Conservation (phyloP, 37 sponge, comb jelly and placozoan species). For the Bolinopsis microptera region DNA sequence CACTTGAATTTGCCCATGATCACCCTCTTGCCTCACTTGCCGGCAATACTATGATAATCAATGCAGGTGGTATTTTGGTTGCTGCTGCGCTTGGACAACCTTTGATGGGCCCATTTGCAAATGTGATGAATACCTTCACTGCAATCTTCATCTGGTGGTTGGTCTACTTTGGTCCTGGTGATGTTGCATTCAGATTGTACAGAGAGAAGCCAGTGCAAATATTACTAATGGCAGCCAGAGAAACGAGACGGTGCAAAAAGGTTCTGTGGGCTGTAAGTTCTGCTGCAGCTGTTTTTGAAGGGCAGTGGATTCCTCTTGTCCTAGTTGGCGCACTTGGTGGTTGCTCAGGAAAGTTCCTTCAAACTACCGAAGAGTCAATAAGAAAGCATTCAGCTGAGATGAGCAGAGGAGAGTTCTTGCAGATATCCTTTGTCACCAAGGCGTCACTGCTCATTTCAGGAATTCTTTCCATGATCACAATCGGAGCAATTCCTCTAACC, state of each 20-base stretch:
- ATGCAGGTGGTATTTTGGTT: constrained; percentile 38
- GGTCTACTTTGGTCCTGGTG: constrained; percentile 52
- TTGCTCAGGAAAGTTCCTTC: constrained; percentile 58
- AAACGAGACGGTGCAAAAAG: constrained; percentile 48
- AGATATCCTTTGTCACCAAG: constrained; percentile 52
- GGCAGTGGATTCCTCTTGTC: constrained; percentile 6
- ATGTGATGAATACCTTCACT: constrained; percentile 6
- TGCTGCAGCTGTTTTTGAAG: not conserved
- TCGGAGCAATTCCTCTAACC: not conserved
- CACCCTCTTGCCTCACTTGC: constrained; percentile 53
- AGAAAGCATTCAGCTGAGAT: not conserved
- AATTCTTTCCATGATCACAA: not conserved
- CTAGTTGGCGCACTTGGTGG: constrained; percentile 57
- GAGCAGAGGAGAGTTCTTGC: constrained; percentile 32
- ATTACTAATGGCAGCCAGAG: not conserved
- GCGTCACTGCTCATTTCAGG: constrained; percentile 18
- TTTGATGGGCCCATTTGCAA: constrained; percentile 34
- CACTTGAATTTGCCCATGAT: constrained; percentile 47
- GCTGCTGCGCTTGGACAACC: constrained; percentile 32
- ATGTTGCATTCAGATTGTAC: constrained; percentile 28
- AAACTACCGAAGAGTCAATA: constrained; percentile 53
- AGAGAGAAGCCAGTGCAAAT: constrained; percentile 39
- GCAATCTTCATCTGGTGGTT: constrained; percentile 50
- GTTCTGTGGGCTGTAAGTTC: not conserved
- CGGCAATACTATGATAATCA: constrained; percentile 1